phyloP scores from a whole-genome alignment of 2,888 invertebrate genomes.

The Euphydryas editha region DNA sequence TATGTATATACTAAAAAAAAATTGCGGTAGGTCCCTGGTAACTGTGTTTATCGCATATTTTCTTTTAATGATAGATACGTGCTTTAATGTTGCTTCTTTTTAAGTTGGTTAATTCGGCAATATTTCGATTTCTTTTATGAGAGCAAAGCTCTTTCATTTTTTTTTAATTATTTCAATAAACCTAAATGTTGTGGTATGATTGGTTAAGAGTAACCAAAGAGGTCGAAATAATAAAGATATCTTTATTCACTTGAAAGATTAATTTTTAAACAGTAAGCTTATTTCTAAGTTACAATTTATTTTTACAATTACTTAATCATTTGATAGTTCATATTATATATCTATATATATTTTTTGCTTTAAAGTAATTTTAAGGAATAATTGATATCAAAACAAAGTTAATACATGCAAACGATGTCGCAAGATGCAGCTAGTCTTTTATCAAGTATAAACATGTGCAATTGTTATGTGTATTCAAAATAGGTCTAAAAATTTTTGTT shows the following conservation, averaged over 20 bases:
- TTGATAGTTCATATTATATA: not conserved
- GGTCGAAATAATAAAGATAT: not conserved
- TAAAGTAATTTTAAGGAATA: no score
- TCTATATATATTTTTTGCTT: no score
- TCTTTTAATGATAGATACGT: not conserved
- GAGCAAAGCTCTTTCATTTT: not conserved
- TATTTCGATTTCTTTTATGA: not conserved
- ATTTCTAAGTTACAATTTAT: no score
- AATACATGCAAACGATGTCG: not conserved
- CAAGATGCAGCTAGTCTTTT: conserved; percentile 2
- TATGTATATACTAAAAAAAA: no score
- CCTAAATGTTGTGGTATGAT: not conserved
- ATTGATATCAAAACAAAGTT: not conserved
- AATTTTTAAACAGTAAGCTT: not conserved
- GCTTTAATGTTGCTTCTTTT: not conserved
- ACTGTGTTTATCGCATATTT: no score
- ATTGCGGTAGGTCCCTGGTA: no score
- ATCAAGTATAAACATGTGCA: not conserved
- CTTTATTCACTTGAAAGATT: not conserved
- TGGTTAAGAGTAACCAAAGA: not conserved
- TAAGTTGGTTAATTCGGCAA: not conserved
- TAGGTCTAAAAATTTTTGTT: not conserved
- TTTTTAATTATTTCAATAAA: conserved; percentile 1
- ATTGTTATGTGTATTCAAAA: not conserved
- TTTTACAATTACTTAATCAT: no score